phyloP scores from a whole-genome alignment of 2,797 vertebrate genomes.

The Triplophysa yarkandensis region DNA sequence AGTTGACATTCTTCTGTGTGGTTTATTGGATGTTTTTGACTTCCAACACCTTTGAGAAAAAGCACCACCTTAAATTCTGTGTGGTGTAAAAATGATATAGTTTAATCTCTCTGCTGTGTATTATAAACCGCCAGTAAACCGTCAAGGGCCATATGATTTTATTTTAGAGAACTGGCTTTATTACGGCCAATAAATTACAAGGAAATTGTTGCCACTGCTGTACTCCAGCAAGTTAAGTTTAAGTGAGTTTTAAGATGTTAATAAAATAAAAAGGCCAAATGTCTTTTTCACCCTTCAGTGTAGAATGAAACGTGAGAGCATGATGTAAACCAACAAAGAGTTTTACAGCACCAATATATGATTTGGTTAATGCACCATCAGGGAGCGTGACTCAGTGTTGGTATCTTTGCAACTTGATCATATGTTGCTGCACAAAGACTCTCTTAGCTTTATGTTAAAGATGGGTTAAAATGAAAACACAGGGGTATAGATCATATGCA shows the following conservation, averaged over 20 bases:
- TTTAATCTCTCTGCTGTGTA: slow-evolving; percentile 40
- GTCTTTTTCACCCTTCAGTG: slow-evolving; percentile 13
- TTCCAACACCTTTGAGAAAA: not conserved
- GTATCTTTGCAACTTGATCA: slow-evolving; percentile 3
- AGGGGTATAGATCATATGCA: not conserved
- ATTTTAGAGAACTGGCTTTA: slow-evolving; percentile 37
- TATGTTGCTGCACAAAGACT: not conserved
- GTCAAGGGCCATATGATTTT: slow-evolving; percentile 41
- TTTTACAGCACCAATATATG: slow-evolving; percentile 23
- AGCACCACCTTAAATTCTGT: slow-evolving; percentile 21
- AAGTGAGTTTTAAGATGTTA: slow-evolving; percentile 13
- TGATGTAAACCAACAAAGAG: not conserved
- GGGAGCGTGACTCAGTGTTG: not conserved
- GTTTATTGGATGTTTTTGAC: slow-evolving; percentile 27
- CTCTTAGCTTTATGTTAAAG: slow-evolving; percentile 12
- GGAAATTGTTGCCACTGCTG: slow-evolving; percentile 8
- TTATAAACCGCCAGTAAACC: slow-evolving; percentile 36
- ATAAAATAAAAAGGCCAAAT: slow-evolving; percentile 10
- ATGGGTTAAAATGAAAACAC: slow-evolving; percentile 45
- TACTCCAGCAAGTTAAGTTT: slow-evolving; percentile 1
- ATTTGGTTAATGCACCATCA: not conserved
- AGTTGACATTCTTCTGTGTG: not conserved
- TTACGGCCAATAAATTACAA: slow-evolving; percentile 22
- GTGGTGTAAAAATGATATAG: slow-evolving; percentile 25
- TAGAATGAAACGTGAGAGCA: not conserved